Evolutionary conservation across 2,888 invertebrate genomes (phyloP).

Genomic region (Caenorhabditis macrosperma): DNA sequence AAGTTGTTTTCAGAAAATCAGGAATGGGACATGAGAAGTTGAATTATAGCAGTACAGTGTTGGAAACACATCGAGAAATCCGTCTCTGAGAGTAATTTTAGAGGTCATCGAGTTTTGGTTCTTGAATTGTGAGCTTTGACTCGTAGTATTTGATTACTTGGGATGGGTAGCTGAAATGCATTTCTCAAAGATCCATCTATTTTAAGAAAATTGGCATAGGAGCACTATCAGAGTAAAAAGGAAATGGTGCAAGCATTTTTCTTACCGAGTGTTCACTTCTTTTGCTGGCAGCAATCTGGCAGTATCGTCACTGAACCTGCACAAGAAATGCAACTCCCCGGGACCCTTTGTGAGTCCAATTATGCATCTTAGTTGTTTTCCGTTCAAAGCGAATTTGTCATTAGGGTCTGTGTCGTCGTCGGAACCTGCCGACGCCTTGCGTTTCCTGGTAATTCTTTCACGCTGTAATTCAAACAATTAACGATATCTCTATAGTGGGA

Average conservation of each 20-base stretch:
- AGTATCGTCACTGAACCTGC: constrained; percentile 55
- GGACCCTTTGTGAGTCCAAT: constrained; percentile 47
- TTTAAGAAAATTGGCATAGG: background rate
- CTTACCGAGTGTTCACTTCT: constrained; percentile 55
- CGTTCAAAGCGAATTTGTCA: constrained; percentile 22
- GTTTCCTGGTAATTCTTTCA: constrained; percentile 1
- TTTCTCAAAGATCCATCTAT: background rate
- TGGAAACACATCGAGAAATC: constrained; percentile 4
- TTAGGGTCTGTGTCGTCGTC: background rate
- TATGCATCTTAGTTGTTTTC: constrained; percentile 42
- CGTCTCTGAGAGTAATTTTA: background rate
- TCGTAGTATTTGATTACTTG: constrained; percentile 61
- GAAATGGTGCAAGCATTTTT: background rate
- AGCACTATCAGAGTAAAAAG: background rate
- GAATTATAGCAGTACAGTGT: background rate
- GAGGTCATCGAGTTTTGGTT: constrained; percentile 8
- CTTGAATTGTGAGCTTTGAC: constrained; percentile 22
- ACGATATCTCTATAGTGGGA: background rate
- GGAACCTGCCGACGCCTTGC: background rate
- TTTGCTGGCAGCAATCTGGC: constrained; percentile 48
- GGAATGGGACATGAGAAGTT: background rate
- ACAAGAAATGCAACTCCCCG: constrained; percentile 55
- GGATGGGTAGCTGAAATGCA: constrained; percentile 52
- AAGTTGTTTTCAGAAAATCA: background rate
- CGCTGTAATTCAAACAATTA: background rate